Conservation (phyloP, 2,113 vertebrate genomes). For the Ptilorrhoa leucosticta region DNA sequence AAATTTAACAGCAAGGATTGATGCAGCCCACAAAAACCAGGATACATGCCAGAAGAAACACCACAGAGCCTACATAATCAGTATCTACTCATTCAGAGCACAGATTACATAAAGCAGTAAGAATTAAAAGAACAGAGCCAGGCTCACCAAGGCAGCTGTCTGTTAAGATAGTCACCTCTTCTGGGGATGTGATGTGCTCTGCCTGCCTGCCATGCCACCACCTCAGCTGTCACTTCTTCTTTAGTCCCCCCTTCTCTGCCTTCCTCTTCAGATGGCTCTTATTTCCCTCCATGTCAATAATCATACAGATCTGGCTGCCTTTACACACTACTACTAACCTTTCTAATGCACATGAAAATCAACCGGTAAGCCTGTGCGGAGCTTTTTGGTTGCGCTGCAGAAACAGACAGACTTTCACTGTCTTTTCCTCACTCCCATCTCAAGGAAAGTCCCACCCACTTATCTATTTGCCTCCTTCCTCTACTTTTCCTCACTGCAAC, state of each 20-base stretch:
- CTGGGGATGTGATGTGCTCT: not conserved
- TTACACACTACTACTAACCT: not conserved
- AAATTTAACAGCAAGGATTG: not conserved
- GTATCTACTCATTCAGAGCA: slow-evolving; percentile 4
- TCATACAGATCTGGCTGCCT: not conserved
- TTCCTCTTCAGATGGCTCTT: not conserved
- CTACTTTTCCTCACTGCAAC: not conserved
- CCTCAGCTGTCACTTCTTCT: not conserved
- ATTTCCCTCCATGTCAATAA: not conserved
- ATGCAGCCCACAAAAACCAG: not conserved
- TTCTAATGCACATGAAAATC: not conserved
- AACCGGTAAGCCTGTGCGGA: not conserved
- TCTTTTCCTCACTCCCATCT: not conserved
- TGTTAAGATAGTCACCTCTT: not conserved
- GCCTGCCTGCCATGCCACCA: not conserved
- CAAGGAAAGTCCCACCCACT: slow-evolving; percentile 2
- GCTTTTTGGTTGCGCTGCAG: not conserved
- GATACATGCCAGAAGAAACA: not conserved
- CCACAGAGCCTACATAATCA: not conserved
- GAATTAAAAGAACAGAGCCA: not conserved
- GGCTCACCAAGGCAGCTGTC: not conserved
- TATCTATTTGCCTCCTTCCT: not conserved
- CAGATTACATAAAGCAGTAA: not conserved
- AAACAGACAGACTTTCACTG: not conserved
- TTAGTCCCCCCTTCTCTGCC: not conserved